Conservation (phyloP, 1,140 invertebrate genomes). For the Periplaneta americana region DNA sequence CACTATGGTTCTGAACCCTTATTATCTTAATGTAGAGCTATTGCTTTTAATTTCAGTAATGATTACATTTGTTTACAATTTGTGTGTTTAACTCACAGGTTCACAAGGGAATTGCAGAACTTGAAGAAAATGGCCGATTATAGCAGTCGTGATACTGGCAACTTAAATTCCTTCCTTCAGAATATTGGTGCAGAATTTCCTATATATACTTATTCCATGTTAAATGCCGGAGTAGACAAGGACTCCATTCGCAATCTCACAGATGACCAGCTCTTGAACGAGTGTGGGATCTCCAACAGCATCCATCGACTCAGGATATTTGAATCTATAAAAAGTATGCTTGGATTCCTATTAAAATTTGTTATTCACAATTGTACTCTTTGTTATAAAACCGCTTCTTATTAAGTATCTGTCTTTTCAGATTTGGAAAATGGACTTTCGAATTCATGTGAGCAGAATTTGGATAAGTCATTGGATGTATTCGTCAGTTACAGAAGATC, state of each 20-base stretch:
- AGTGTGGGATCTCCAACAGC: slow-evolving; percentile 90
- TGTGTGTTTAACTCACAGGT: slow-evolving; percentile 57
- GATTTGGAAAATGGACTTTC: slow-evolving; percentile 48
- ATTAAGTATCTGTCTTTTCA: not conserved
- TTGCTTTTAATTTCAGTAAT: no score
- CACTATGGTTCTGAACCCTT: no score
- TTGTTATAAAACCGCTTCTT: not conserved
- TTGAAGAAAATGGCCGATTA: slow-evolving; percentile 97
- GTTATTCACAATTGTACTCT: not conserved
- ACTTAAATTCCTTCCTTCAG: slow-evolving; percentile 87
- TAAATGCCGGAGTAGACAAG: slow-evolving; percentile 91
- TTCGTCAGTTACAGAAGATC: slow-evolving; percentile 98
- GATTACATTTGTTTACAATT: no score
- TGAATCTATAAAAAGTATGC: slow-evolving; percentile 75
- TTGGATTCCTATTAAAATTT: no score
- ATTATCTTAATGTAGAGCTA: no score
- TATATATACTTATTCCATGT: slow-evolving; percentile 95
- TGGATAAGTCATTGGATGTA: slow-evolving; percentile 88
- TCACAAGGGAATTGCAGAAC: slow-evolving; percentile 89
- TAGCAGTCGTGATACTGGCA: slow-evolving; percentile 86
- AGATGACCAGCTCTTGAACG: slow-evolving; percentile 84
- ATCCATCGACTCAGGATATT: slow-evolving; percentile 90
- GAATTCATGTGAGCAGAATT: slow-evolving; percentile 63
- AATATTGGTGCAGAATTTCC: slow-evolving; percentile 85
- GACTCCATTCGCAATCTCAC: slow-evolving; percentile 72